Conservation (phyloP, 2,113 vertebrate genomes). For the Corythaixoides concolor region DNA sequence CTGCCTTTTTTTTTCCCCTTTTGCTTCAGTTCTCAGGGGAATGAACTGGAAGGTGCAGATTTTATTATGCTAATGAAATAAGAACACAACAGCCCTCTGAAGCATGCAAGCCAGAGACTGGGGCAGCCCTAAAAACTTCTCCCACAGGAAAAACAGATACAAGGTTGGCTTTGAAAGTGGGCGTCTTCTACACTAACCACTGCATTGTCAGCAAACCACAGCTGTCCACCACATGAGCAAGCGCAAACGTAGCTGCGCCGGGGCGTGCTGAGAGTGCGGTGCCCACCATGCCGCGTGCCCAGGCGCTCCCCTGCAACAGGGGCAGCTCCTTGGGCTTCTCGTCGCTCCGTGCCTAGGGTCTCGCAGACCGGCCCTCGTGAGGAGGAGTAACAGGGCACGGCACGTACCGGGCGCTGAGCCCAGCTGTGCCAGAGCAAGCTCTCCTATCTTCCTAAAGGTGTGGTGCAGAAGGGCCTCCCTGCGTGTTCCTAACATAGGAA, state of each 20-base stretch:
- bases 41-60: slow-evolving; percentile 28
- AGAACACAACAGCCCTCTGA: slow-evolving; percentile 10
- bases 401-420: accelerated
- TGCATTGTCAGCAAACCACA: slow-evolving; percentile 1
- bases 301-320: neutral
- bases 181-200: slow-evolving; percentile 30
- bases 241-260: neutral
- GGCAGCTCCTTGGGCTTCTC: accelerated
- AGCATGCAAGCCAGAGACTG: slow-evolving; percentile 2
- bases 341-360: accelerated
- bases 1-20: neutral
- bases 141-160: slow-evolving; percentile 57
- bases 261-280: neutral
- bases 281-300: neutral
- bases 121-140: slow-evolving; percentile 33
- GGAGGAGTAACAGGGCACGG: neutral
- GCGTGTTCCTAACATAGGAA: neutral
- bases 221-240: slow-evolving; percentile 59
- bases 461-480: neutral
- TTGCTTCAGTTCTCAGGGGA: neutral
- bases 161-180: slow-evolving; percentile 48
- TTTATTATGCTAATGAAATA: slow-evolving; percentile 36
- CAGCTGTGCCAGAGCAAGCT: neutral
- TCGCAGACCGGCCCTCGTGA: accelerated
- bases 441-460: neutral